A percentile compares a stretch with the other conserved stretches of the same genome.
phyloP scores from a whole-genome alignment of 2,888 invertebrate species.

The Lathronympha strigana region DNA sequence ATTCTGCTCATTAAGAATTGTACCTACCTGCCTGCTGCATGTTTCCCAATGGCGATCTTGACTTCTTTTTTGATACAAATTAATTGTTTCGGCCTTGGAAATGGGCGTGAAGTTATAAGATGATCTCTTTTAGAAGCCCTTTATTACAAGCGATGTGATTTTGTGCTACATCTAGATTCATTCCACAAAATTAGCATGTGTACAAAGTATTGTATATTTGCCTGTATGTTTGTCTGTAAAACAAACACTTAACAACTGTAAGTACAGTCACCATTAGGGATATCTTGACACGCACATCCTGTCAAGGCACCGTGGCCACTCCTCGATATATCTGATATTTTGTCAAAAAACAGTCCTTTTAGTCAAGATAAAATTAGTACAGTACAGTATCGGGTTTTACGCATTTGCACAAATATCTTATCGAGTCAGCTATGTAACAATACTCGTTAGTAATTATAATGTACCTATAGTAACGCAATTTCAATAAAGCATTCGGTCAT shows the following conservation, averaged over 20 bases:
- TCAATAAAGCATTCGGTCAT: slow-evolving; percentile 56
- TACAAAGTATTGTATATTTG: too few relatives aligned
- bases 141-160: not conserved
- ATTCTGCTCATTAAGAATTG: slow-evolving; percentile 35
- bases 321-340: too few relatives aligned
- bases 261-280: too few relatives aligned
- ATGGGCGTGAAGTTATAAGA: slow-evolving; percentile 9
- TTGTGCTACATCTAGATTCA: not conserved
- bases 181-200: too few relatives aligned
- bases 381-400: not conserved
- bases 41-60: slow-evolving; percentile 43
- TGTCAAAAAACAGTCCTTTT: too few relatives aligned
- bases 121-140: slow-evolving; percentile 1
- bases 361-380: too few relatives aligned
- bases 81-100: slow-evolving; percentile 22
- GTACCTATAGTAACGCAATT: slow-evolving; percentile 48
- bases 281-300: too few relatives aligned
- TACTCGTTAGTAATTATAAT: slow-evolving; percentile 37
- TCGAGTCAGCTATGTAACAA: slow-evolving; percentile 29
- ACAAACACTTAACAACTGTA: too few relatives aligned
- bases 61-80: slow-evolving; percentile 34
- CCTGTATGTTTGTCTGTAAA: too few relatives aligned
- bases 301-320: too few relatives aligned
- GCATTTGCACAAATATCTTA: slow-evolving; percentile 21
- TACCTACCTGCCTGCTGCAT: slow-evolving; percentile 36